Evolutionary conservation across 2,113 vertebrate genomes (phyloP).

Genomic region (Zootoca vivipara): DNA sequence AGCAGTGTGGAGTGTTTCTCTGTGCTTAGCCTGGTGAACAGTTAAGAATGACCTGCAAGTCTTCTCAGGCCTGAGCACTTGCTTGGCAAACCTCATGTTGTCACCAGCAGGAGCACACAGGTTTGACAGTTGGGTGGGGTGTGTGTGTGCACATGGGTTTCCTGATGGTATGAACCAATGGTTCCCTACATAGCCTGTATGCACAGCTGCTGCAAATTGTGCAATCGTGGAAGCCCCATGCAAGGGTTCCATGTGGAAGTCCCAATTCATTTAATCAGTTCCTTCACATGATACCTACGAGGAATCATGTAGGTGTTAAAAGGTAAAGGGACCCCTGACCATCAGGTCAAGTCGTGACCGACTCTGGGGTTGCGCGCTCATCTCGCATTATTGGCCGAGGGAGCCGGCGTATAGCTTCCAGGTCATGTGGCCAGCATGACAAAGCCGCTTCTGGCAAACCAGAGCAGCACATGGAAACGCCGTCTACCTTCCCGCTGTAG

Average conservation of each 20-base stretch:
- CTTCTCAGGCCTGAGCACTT: neutral
- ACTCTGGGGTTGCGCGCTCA: too few species aligned
- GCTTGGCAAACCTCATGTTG: neutral
- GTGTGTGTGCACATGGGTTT: neutral
- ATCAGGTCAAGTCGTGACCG: too few species aligned
- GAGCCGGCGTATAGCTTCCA: too few species aligned
- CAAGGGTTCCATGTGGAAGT: neutral
- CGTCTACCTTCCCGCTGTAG: too few species aligned
- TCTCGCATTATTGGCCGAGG: too few species aligned
- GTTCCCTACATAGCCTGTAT: neutral
- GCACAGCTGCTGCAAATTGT: neutral
- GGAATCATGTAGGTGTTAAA: too few species aligned
- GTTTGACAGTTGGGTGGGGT: neutral
- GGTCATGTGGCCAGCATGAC: too few species aligned
- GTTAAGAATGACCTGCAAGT: neutral
- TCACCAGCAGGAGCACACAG: too few species aligned
- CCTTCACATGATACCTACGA: neutral
- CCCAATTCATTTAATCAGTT: neutral
- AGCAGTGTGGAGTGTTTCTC: neutral
- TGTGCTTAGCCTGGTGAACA: neutral
- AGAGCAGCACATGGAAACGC: too few species aligned
- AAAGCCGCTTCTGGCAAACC: too few species aligned
- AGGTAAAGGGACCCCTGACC: too few species aligned
- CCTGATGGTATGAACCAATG: neutral
- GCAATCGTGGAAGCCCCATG: too few species aligned